These are phyloP conservation scores for Agriopis marginaria DNA, from an alignment of 2,888 invertebrate genomes.

Conservation along the genomic window DNA sequence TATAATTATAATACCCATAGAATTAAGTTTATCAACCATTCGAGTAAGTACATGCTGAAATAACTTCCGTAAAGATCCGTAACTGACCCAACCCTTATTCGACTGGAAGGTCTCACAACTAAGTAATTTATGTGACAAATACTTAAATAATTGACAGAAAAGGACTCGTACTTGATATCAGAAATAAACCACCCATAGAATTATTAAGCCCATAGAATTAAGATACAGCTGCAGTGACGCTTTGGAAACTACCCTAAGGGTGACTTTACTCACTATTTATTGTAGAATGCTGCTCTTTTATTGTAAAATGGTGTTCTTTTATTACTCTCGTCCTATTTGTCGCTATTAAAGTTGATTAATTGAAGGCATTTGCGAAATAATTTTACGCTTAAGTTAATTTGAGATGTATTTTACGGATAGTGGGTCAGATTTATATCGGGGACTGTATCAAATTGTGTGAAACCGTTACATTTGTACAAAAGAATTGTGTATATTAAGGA, in stretches of 20 bases:
- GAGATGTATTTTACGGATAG: slow-evolving; percentile 13
- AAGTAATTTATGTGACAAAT: slow-evolving; percentile 79
- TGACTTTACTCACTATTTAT: slow-evolving; percentile 9
- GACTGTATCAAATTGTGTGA: slow-evolving; percentile 7
- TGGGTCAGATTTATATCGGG: slow-evolving; percentile 1
- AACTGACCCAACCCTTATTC: slow-evolving; percentile 30
- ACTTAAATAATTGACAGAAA: slow-evolving; percentile 77
- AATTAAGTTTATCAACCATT: too few relatives aligned
- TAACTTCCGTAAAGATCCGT: background rate
- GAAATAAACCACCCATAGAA: slow-evolving; percentile 67
- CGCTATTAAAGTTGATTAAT: slow-evolving; percentile 36
- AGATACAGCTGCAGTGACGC: slow-evolving; percentile 56
- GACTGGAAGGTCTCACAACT: slow-evolving; percentile 64
- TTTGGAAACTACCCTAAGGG: slow-evolving; percentile 21
- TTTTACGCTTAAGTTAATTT: slow-evolving; percentile 31
- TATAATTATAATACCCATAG: slow-evolving; percentile 26
- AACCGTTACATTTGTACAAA: slow-evolving; percentile 13
- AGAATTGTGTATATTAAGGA: background rate
- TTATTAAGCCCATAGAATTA: slow-evolving; percentile 67
- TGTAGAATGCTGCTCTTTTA: slow-evolving; percentile 16
- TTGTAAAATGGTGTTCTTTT: slow-evolving; percentile 20
- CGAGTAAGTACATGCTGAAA: too few relatives aligned
- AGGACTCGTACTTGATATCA: slow-evolving; percentile 63
- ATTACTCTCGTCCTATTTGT: slow-evolving; percentile 33
- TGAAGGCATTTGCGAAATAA: slow-evolving; percentile 30